These are phyloP conservation scores for Mormyrops boulengeri DNA, from an alignment of 2,797 vertebrate genomes.

Conservation along the genomic window DNA sequence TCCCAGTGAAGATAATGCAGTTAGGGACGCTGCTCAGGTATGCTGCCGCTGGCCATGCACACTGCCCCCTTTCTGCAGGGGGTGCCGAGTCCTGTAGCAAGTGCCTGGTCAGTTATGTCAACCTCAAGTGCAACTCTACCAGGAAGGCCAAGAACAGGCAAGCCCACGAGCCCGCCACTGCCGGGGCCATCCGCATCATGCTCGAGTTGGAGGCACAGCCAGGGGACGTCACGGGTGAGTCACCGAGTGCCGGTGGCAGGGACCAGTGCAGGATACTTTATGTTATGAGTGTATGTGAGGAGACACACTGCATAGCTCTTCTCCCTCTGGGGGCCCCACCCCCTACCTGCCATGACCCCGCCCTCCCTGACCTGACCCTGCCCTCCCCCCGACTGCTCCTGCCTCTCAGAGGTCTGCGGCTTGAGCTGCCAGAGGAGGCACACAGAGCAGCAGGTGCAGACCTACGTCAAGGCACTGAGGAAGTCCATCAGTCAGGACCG, in stretches of 20 bases:
- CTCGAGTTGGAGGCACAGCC: slow-evolving; percentile 89
- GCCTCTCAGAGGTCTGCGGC: slow-evolving; percentile 73
- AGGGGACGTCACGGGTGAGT: slow-evolving; percentile 83
- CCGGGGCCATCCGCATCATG: slow-evolving; percentile 85
- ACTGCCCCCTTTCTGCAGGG: slow-evolving; percentile 46
- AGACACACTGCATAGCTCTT: not conserved
- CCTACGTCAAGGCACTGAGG: slow-evolving; percentile 86
- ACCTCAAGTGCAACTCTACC: slow-evolving; percentile 92
- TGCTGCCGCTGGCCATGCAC: not conserved
- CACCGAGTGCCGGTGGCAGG: not conserved
- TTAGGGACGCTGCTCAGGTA: not conserved
- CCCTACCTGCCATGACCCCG: not conserved
- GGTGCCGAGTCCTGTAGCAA: slow-evolving; percentile 79
- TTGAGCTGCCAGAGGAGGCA: slow-evolving; percentile 82
- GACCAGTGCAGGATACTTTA: too few species aligned
- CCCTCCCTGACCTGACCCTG: not conserved
- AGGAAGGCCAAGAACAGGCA: slow-evolving; percentile 81
- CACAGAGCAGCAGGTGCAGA: slow-evolving; percentile 87
- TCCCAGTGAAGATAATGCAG: not conserved
- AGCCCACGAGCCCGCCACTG: slow-evolving; percentile 78
- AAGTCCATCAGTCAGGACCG: slow-evolving; percentile 97
- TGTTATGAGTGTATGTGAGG: not conserved
- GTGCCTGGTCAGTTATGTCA: slow-evolving; percentile 90
- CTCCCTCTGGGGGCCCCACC: not conserved
- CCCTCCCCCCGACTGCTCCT: not conserved